Conservation (phyloP, 92 coral and sea anemone genomes). For the Umimayanthus kanabou region DNA sequence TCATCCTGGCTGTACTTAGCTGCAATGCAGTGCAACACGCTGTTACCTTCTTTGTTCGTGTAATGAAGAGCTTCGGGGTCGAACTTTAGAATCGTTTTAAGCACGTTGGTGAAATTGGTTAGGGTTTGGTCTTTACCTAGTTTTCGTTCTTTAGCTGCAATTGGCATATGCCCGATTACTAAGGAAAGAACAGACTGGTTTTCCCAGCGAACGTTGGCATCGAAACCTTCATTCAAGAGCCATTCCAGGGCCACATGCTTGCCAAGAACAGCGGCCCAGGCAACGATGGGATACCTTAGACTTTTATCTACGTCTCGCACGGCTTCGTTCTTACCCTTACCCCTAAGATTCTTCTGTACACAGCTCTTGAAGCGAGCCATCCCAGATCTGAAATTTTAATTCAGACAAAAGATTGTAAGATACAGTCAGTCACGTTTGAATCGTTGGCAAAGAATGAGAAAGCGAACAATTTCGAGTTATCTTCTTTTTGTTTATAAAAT, state of each 20-base stretch:
- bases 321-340: neutral
- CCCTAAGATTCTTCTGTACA: neutral
- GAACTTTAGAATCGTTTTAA: neutral
- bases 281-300: neutral
- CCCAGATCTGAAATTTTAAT: neutral
- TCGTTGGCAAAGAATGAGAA: no score
- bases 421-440: no score
- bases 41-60: neutral
- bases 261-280: conserved; percentile 14
- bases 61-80: neutral
- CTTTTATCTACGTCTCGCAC: conserved; percentile 6
- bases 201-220: neutral
- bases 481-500: no score
- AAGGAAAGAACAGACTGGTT: neutral
- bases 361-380: neutral
- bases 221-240: neutral
- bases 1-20: neutral
- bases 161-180: neutral
- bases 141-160: conserved; percentile 5
- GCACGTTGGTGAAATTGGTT: neutral
- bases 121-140: neutral
- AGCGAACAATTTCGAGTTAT: no score
- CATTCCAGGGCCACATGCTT: neutral
- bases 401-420: no score
- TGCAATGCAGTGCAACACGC: neutral